Evolutionary conservation across 2,888 invertebrate species (phyloP).

Genomic region (Pemphredon lugubris): DNA sequence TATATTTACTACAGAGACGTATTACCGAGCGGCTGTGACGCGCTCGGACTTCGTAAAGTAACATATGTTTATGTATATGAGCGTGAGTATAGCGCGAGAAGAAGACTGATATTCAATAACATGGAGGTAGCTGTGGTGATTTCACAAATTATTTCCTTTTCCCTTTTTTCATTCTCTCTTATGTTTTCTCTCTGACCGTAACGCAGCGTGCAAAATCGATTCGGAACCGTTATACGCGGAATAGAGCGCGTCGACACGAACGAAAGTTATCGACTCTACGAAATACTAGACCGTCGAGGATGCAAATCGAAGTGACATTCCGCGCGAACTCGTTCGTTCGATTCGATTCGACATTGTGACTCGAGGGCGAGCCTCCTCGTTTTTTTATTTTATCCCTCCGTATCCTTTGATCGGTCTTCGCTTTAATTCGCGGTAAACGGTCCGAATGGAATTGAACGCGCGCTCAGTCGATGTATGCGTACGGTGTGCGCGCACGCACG

Average conservation of each 20-base stretch:
- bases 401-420: too few species aligned
- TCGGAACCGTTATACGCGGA: background rate
- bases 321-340: too few species aligned
- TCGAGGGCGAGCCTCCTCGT: too few species aligned
- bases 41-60: conserved; percentile 38
- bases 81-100: conserved; percentile 67
- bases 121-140: conserved; percentile 80
- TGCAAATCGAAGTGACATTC: too few species aligned
- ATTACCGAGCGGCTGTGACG: conserved; percentile 17
- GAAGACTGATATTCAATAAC: conserved; percentile 76
- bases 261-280: background rate
- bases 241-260: too few species aligned
- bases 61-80: conserved; percentile 56
- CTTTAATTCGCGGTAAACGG: too few species aligned
- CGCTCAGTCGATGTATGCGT: conserved; percentile 15
- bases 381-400: too few species aligned
- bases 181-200: conserved; percentile 2
- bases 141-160: conserved; percentile 64
- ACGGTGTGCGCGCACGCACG: conserved; percentile 37
- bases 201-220: conserved; percentile 1
- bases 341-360: too few species aligned
- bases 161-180: conserved; percentile 11
- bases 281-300: background rate
- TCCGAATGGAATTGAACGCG: too few species aligned
- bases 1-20: conserved; percentile 51